Evolutionary conservation across 2,797 vertebrate genomes (phyloP).

Genomic region (Phrynocephalus forsythii): DNA sequence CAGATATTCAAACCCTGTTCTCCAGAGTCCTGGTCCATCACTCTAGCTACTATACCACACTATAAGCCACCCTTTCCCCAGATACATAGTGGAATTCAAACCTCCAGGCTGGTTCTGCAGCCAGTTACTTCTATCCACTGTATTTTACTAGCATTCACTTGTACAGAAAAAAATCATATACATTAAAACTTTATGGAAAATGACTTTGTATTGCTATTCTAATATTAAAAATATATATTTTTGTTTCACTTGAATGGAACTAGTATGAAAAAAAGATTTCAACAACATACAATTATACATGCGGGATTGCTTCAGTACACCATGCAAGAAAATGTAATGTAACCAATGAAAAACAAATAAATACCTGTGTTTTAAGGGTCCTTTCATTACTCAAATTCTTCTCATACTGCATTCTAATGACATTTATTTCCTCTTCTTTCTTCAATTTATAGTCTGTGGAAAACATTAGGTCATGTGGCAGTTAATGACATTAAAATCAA

Average conservation of each 20-base stretch:
- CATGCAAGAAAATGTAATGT: neutral
- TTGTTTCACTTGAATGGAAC: neutral
- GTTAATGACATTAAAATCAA: too few species aligned
- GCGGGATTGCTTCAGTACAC: neutral
- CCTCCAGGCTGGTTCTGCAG: too few species aligned
- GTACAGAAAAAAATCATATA: neutral
- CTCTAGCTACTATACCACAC: too few species aligned
- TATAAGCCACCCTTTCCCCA: too few species aligned
- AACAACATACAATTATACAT: neutral
- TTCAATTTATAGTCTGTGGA: conserved; percentile 84
- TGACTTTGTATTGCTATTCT: neutral
- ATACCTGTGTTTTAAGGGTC: conserved; percentile 97
- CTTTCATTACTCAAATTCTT: conserved; percentile 91
- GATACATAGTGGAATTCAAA: too few species aligned
- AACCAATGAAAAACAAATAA: conserved; percentile 1
- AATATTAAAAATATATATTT: neutral
- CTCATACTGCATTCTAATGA: conserved; percentile 88
- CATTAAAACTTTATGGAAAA: neutral
- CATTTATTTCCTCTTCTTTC: conserved; percentile 87
- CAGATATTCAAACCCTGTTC: too few species aligned
- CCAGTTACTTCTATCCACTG: too few species aligned
- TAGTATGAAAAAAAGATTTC: neutral
- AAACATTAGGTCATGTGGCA: conserved; percentile 24
- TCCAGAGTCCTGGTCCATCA: too few species aligned
- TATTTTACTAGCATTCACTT: neutral